These are phyloP conservation scores for Platichthys stellatus DNA, from an alignment of 2,113 vertebrate genomes.

Conservation along the genomic window DNA sequence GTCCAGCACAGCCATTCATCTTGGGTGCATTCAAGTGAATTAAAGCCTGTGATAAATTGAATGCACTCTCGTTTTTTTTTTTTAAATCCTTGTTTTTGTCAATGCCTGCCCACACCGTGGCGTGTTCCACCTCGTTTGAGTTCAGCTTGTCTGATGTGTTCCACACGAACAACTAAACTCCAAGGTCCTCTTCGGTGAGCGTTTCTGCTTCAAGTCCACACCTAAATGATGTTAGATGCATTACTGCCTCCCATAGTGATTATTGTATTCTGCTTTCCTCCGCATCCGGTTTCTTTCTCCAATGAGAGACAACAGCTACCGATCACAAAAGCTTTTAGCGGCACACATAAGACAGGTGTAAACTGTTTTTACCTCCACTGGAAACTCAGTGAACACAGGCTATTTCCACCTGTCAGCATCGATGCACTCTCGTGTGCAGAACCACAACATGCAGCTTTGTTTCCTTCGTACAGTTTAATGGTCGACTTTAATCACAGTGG, in stretches of 20 bases:
- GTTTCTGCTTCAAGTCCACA: slow-evolving; percentile 7
- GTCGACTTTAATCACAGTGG: slow-evolving; percentile 28
- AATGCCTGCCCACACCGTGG: neutral
- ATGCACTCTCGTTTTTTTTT: slow-evolving; percentile 32
- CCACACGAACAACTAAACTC: slow-evolving; percentile 18
- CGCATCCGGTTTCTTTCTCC: slow-evolving; percentile 6
- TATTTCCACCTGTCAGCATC: slow-evolving; percentile 32
- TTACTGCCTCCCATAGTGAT: neutral
- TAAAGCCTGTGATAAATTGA: slow-evolving; percentile 44
- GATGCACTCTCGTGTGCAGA: neutral
- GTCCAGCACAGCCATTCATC: slow-evolving; percentile 47
- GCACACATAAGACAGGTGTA: slow-evolving; percentile 25
- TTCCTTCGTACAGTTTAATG: slow-evolving; percentile 23
- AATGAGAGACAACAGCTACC: slow-evolving; percentile 17
- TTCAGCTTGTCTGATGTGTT: slow-evolving; percentile 8
- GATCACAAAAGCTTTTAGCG: slow-evolving; percentile 10
- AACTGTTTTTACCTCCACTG: neutral
- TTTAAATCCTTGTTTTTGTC: slow-evolving; percentile 31
- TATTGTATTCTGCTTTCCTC: slow-evolving; percentile 26
- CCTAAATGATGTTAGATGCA: neutral
- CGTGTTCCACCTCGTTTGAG: slow-evolving; percentile 19
- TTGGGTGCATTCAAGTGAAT: slow-evolving; percentile 42
- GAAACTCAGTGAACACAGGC: neutral
- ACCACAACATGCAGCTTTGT: neutral
- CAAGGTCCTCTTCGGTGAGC: slow-evolving; percentile 2